These are phyloP conservation scores for Gephyroberyx darwinii DNA, from an alignment of 2,797 vertebrate species.

Conservation along the genomic window DNA sequence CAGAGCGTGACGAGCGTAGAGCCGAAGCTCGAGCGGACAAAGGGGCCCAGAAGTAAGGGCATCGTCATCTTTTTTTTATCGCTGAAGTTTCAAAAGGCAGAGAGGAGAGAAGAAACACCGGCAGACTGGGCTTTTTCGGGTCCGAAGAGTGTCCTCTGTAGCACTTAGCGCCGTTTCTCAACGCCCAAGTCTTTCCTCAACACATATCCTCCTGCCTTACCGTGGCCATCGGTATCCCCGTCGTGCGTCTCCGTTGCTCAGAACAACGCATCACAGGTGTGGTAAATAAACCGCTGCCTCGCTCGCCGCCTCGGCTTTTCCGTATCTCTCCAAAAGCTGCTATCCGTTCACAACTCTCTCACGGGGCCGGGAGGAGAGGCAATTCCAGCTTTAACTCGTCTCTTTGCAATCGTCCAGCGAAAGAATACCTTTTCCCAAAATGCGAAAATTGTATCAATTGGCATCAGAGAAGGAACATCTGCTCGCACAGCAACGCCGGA, in stretches of 20 bases:
- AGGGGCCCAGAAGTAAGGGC: conserved; percentile 79
- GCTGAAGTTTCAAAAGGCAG: conserved; percentile 69
- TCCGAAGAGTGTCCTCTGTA: conserved; percentile 65
- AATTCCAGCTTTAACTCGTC: conserved; percentile 51
- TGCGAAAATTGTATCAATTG: conserved; percentile 65
- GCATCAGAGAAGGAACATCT: conserved; percentile 80
- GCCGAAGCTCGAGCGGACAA: conserved; percentile 79
- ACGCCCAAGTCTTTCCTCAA: conserved; percentile 75
- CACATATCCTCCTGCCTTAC: conserved; percentile 72
- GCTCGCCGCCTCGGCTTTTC: conserved; percentile 35
- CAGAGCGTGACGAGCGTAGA: conserved; percentile 72
- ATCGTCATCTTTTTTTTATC: conserved; percentile 70
- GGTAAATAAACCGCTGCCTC: conserved; percentile 72
- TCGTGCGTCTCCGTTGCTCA: conserved; percentile 80
- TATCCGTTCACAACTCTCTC: conserved; percentile 55
- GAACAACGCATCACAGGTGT: conserved; percentile 86
- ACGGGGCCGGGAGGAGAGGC: conserved; percentile 18
- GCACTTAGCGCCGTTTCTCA: conserved; percentile 61
- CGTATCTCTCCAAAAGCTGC: conserved; percentile 46
- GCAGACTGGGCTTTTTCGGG: conserved; percentile 45
- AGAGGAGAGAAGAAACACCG: conserved; percentile 36
- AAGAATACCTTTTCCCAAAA: conserved; percentile 65
- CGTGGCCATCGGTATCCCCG: conserved; percentile 74
- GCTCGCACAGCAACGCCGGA: conserved; percentile 84
- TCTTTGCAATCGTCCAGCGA: conserved; percentile 60